Base-by-base conservation (phyloP, 2,888 invertebrate species). In the Mythimna lalbum region DNA sequence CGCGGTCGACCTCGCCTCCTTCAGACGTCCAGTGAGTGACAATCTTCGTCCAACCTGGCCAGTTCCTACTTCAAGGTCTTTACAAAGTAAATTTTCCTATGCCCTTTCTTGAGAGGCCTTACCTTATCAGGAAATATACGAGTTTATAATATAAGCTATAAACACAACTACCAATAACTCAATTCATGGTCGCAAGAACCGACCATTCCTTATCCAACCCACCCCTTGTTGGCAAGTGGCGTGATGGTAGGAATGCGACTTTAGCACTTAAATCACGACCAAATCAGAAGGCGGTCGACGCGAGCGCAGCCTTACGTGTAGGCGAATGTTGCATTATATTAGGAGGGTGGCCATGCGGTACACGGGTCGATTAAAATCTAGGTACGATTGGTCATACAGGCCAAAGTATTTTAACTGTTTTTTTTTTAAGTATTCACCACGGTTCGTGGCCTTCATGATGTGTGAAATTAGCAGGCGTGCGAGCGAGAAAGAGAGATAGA, bases 181-280 rank as follows among this genome's bases (percentile, higher is more conserved):
- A 61, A 56, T 39, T 19, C 31, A 47, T 33, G 33, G 2, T 6
- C 23, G 55, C 17, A 60, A 52, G 52, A 49, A 31, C 31, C 52
- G 4, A 43, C 63, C 60, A 63, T 80, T 62, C 33, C 56, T 52
- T 66, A 81, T 52, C 21, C 63, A 62, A 36, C 31, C 55, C 19
- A 65, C 50, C 65, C 59, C 52, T 23, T 33, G 60, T 43, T 52
- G 49, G 64, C 39, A 49, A 33, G 19, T 31, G n/a, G 43, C 63
- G 78, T 65, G 78, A n/a, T 39, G 53, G 63, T 68, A 77, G 67
- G 82, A 81, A 81, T 79, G 78, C n/a, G 59, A 59, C 57, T 67
- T 72, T 81, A 72, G 82, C 78, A 77, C 78, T 79, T 79, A 68
- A 77, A 77, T 81, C 78, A 79, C 64, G 57, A 65, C 78, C 67